Conservation (phyloP, 2,797 vertebrate genomes). For the Sebastes itinus region DNA sequence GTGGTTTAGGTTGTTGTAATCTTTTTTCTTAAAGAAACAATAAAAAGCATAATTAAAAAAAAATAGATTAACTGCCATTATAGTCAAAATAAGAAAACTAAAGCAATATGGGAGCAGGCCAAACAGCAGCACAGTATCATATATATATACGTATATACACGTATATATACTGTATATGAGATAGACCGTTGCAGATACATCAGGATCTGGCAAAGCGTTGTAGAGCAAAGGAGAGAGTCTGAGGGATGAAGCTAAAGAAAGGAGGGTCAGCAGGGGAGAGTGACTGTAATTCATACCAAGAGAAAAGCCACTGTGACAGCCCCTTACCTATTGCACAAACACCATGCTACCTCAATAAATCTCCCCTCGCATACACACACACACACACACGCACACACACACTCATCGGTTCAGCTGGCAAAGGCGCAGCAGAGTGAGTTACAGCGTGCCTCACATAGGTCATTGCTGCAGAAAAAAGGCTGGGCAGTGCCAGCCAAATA, state of each 20-base stretch:
- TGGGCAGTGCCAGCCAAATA: slow-evolving; percentile 40
- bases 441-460: slow-evolving; percentile 48
- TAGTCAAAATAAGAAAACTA: background rate
- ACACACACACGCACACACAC: background rate
- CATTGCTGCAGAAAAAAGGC: slow-evolving; percentile 49
- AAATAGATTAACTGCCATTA: background rate
- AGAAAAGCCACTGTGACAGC: slow-evolving; percentile 47
- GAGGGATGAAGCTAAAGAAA: slow-evolving; percentile 13
- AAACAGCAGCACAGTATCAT: background rate
- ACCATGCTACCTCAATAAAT: slow-evolving; percentile 47
- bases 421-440: slow-evolving; percentile 47
- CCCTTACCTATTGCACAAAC: slow-evolving; percentile 50
- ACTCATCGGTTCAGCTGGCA: slow-evolving; percentile 42
- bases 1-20: no score
- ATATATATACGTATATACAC: background rate
- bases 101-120: background rate
- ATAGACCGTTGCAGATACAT: background rate
- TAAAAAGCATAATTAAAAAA: no score
- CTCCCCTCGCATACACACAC: slow-evolving; percentile 4
- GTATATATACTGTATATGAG: background rate
- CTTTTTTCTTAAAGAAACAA: no score
- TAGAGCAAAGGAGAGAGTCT: slow-evolving; percentile 8
- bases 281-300: slow-evolving; percentile 31
- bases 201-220: background rate
- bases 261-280: slow-evolving; percentile 18